Evolutionary conservation across 2,888 invertebrate genomes (phyloP).

Genomic region (Melangyna quadrimaculata): DNA sequence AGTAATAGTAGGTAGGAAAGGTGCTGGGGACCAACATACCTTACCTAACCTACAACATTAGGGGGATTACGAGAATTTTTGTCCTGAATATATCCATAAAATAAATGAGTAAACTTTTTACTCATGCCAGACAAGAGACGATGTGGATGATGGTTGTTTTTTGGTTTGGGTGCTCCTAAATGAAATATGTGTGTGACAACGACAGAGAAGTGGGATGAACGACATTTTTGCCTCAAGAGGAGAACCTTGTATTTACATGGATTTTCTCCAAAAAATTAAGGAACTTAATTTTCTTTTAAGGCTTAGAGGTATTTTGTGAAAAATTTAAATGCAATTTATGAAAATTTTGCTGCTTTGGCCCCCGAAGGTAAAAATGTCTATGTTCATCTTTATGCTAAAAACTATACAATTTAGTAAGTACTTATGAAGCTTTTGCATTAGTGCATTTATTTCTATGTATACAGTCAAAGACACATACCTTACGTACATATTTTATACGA

Average conservation of each 20-base stretch:
- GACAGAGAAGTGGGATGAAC: slow-evolving; percentile 7
- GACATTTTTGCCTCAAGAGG: slow-evolving; percentile 36
- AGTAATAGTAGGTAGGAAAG: slow-evolving; percentile 18
- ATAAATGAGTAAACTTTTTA: slow-evolving; percentile 8
- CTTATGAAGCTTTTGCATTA: neutral
- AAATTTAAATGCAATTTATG: slow-evolving; percentile 32
- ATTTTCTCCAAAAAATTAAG: slow-evolving; percentile 22
- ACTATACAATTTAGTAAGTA: neutral
- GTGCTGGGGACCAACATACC: neutral
- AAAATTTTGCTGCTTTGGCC: neutral
- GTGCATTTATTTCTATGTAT: neutral
- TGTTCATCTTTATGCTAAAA: neutral
- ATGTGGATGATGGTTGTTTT: too few species aligned
- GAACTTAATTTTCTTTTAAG: slow-evolving; percentile 17
- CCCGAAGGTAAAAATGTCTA: neutral
- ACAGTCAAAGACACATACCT: neutral
- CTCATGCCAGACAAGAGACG: too few species aligned
- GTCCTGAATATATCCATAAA: slow-evolving; percentile 17
- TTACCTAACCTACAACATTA: too few species aligned
- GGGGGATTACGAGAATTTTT: slow-evolving; percentile 22
- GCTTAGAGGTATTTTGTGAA: slow-evolving; percentile 7
- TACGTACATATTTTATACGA: neutral
- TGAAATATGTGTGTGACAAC: slow-evolving; percentile 35
- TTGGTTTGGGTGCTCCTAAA: neutral
- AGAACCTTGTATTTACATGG: slow-evolving; percentile 32